phyloP scores from a whole-genome alignment of 2,797 vertebrate species.

The Acanthurus lineatus region DNA sequence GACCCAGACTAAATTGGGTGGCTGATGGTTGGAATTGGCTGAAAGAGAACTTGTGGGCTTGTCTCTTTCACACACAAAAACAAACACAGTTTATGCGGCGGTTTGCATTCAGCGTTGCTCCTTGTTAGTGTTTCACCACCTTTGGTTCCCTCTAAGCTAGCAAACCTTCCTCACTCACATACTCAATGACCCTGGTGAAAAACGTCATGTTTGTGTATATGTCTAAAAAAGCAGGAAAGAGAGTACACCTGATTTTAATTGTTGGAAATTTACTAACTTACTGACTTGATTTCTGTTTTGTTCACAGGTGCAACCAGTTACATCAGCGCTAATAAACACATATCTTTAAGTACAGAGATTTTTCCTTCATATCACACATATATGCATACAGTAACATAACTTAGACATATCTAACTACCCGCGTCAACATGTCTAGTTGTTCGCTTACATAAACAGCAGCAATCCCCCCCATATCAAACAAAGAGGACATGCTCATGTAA shows the following conservation, averaged over 20 bases:
- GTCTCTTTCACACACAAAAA: neutral
- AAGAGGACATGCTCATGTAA: neutral
- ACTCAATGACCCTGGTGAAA: constrained; percentile 13
- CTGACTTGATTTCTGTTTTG: neutral
- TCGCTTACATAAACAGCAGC: constrained; percentile 43
- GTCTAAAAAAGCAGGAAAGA: neutral
- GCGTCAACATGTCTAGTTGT: constrained; percentile 41
- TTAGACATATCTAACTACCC: constrained; percentile 38
- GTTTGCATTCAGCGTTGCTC: neutral
- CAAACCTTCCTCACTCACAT: constrained; percentile 1
- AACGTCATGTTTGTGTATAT: neutral
- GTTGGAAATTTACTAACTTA: too few relatives aligned
- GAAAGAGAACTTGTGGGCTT: constrained; percentile 31
- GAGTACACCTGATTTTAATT: neutral
- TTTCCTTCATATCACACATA: neutral
- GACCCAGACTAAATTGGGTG: constrained; percentile 48
- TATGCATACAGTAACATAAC: constrained; percentile 9
- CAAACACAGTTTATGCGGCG: constrained; percentile 10
- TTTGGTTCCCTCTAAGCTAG: neutral
- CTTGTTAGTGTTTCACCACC: neutral
- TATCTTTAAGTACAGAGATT: neutral
- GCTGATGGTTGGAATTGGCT: constrained; percentile 40
- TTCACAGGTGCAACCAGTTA: neutral
- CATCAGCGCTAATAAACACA: neutral
- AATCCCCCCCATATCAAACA: neutral